Evolutionary conservation across 2,888 invertebrate genomes (phyloP), one percentile per base, ranked within the genome.

Genomic region (Agonum fuliginosum): DNA sequence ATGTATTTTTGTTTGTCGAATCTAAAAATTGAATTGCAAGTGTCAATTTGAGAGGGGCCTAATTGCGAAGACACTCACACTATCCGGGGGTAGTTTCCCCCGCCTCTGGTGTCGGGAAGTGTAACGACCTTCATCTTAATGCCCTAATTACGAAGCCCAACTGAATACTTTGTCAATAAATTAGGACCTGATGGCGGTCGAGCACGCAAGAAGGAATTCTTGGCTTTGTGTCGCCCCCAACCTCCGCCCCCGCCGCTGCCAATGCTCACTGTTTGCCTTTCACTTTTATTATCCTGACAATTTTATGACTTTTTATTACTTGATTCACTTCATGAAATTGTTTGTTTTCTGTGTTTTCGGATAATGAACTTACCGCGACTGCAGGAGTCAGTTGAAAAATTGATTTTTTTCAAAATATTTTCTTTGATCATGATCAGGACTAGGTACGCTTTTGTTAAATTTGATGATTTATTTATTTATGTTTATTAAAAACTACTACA

Each of bases 41-140:
- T 30, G 30, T 12, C 46, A 12, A 46, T 0, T 17, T 46, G 19
- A 12, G 46, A 46, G 1, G 17, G 46, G 3, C 3, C 37, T 14
- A 65, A 65, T 17, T 30, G 37, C 5, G 17, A n/a, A n/a, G n/a
- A n/a, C n/a, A n/a, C 17, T 1, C 8, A 20, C 14, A 19, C 4
- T 20, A 54, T 54, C 22, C 17, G 30, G 8, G 34, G 30, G 12
- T 30, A 17, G 8, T 19, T 54, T 5, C n/a, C 54, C 37, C 67
- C 67, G 14, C 41, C 41, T 8, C 17, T 20, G 71, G 48, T 27
- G 19, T 24, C 27, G 73, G 37, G 58, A 62, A 62, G 58, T 62
- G 58, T 75, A 75, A 75, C 75, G 75, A 65, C 75, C 75, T 75
- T 75, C 75, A 75, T 75, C 75, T 75, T 75, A 74, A 74, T 75